These are phyloP conservation scores for Oophaga sylvatica DNA, from an alignment of 2,797 vertebrate species.

Conservation along the genomic window DNA sequence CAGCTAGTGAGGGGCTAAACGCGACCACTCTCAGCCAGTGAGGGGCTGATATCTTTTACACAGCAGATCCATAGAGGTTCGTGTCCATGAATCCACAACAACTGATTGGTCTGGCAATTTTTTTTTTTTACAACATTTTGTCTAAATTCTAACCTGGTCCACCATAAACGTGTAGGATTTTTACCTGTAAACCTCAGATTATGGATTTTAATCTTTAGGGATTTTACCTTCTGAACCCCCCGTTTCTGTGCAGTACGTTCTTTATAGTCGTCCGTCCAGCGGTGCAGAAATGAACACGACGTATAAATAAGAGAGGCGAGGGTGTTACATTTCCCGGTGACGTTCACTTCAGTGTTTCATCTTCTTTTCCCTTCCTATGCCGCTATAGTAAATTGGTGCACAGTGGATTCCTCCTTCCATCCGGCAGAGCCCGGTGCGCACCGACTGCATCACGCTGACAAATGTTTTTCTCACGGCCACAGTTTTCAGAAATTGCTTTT, in stretches of 20 bases:
- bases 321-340: not conserved
- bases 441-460: slow-evolving; percentile 31
- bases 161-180: too few relatives aligned
- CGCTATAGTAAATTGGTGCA: slow-evolving; percentile 84
- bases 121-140: too few relatives aligned
- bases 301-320: not conserved
- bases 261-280: not conserved
- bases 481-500: slow-evolving; percentile 70
- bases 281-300: not conserved
- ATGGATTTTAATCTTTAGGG: not conserved
- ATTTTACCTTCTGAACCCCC: not conserved
- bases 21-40: too few relatives aligned
- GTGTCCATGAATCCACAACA: too few relatives aligned
- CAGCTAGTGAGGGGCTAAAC: too few relatives aligned
- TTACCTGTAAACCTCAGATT: not conserved
- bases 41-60: too few relatives aligned
- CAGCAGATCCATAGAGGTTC: too few relatives aligned
- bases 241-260: not conserved
- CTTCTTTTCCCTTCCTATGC: slow-evolving; percentile 66
- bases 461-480: slow-evolving; percentile 66
- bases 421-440: slow-evolving; percentile 46
- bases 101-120: too few relatives aligned
- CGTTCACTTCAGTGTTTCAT: slow-evolving; percentile 62
- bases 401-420: slow-evolving; percentile 73
- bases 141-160: too few relatives aligned